Conservation (phyloP, 2,113 vertebrate genomes). For the Tetraodon nigroviridis region DNA sequence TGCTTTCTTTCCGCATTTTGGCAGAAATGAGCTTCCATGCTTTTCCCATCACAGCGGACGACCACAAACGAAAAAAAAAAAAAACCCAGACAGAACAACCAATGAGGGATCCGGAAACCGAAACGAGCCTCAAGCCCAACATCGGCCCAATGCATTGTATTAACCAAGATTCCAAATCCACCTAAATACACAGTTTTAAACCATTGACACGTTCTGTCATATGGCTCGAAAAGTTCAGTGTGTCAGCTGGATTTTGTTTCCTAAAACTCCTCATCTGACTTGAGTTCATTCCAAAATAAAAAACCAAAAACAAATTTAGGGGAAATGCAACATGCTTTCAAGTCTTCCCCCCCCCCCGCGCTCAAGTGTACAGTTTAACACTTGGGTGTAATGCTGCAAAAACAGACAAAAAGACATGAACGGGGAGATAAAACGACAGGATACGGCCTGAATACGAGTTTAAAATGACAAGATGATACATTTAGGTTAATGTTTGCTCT, state of each 20-base stretch:
- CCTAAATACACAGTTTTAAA: conserved; percentile 7
- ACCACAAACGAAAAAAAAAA: not conserved
- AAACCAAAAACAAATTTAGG: not conserved
- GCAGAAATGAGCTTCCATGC: conserved; percentile 14
- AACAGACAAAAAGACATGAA: conserved; percentile 12
- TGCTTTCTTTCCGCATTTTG: not conserved
- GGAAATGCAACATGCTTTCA: too few species aligned
- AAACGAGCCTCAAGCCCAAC: conserved; percentile 27
- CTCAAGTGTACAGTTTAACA: conserved; percentile 1
- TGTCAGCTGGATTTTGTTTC: conserved; percentile 3
- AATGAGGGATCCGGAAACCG: conserved; percentile 14
- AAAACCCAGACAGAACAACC: conserved; percentile 15
- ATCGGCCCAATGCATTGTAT: conserved; percentile 21
- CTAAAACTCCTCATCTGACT: conserved; percentile 22
- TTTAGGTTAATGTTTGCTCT: not conserved
- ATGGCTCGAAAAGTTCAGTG: conserved; percentile 50
- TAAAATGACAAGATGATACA: not conserved
- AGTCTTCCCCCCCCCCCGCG: not conserved
- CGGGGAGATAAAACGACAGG: conserved; percentile 19
- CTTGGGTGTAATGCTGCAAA: not conserved
- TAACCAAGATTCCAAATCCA: conserved; percentile 40
- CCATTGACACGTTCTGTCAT: conserved; percentile 52
- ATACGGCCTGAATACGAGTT: not conserved
- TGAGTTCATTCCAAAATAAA: conserved; percentile 1
- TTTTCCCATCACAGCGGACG: conserved; percentile 17